Evolutionary conservation across 2,797 vertebrate genomes (phyloP).

Genomic region (Remorina albescens): DNA sequence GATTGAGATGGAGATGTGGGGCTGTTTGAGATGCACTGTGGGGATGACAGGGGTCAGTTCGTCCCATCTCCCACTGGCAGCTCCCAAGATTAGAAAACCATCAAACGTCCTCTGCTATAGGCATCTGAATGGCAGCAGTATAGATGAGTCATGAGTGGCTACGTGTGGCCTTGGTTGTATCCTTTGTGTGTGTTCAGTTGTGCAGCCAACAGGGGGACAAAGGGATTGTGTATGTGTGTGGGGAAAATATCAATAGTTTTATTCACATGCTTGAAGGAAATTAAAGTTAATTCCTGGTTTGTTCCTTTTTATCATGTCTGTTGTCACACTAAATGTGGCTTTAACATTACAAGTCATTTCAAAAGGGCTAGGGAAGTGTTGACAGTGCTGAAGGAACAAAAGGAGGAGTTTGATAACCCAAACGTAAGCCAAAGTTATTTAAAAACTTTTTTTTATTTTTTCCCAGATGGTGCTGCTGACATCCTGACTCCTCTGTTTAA

Average conservation of each 20-base stretch:
- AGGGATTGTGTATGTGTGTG: constrained; percentile 41
- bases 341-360: neutral
- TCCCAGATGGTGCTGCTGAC: neutral
- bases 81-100: constrained; percentile 82
- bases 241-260: constrained; percentile 65
- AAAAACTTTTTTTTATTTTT: too few relatives aligned
- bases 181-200: constrained; percentile 56
- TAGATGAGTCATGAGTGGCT: constrained; percentile 72
- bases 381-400: neutral
- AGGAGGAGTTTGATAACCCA: neutral
- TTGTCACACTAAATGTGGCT: constrained; percentile 15
- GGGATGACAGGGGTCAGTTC: constrained; percentile 79
- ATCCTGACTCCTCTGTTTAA: neutral
- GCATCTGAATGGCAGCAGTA: constrained; percentile 81
- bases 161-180: constrained; percentile 71
- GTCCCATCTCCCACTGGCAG: constrained; percentile 79
- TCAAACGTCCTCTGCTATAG: constrained; percentile 79
- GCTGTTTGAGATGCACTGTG: constrained; percentile 79
- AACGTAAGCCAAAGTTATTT: neutral
- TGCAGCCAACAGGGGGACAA: constrained; percentile 31
- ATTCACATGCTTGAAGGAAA: constrained; percentile 51
- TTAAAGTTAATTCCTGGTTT: constrained; percentile 35
- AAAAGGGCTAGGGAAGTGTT: neutral
- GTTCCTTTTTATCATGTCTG: constrained; percentile 25
- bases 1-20: constrained; percentile 80